phyloP scores from a whole-genome alignment of 2,113 vertebrate genomes.

The Sinocyclocheilus anophthalmus region DNA sequence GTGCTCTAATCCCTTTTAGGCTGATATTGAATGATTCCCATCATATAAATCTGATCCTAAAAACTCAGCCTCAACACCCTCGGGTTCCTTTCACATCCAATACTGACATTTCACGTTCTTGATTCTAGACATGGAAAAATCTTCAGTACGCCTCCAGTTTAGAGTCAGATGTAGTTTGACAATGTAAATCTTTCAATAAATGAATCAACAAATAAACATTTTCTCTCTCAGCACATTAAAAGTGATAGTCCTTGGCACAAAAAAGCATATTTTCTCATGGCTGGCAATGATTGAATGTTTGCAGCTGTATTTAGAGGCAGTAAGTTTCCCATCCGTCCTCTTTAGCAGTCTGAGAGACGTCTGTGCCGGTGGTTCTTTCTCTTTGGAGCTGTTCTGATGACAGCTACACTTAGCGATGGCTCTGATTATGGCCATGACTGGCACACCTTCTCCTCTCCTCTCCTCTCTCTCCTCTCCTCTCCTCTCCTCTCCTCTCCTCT shows the following conservation, averaged over 20 bases:
- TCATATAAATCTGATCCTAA: conserved; percentile 42
- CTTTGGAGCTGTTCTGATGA: conserved; percentile 65
- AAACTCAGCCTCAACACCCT: conserved; percentile 23
- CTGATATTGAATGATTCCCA: conserved; percentile 45
- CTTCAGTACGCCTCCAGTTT: not conserved
- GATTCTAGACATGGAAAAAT: conserved; percentile 1
- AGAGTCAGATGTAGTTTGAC: not conserved
- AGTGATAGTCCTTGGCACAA: conserved; percentile 3
- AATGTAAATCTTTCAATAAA: not conserved
- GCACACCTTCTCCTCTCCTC: conserved; percentile 69
- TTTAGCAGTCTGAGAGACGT: conserved; percentile 25
- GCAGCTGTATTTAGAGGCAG: conserved; percentile 15
- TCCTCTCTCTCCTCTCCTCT: not conserved
- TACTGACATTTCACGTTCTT: conserved; percentile 18
- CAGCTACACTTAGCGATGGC: conserved; percentile 66
- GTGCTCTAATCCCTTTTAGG: conserved; percentile 47
- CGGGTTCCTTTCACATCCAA: not conserved
- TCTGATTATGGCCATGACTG: conserved; percentile 71
- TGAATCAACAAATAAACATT: conserved; percentile 14
- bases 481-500: not conserved
- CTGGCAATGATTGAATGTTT: conserved; percentile 31
- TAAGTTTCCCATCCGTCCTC: not conserved
- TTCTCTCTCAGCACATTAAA: not conserved
- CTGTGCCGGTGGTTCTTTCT: conserved; percentile 20
- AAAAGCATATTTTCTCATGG: conserved; percentile 4